Conservation (phyloP, 2,888 invertebrate genomes). For the Caenorhabditis wallacei region DNA sequence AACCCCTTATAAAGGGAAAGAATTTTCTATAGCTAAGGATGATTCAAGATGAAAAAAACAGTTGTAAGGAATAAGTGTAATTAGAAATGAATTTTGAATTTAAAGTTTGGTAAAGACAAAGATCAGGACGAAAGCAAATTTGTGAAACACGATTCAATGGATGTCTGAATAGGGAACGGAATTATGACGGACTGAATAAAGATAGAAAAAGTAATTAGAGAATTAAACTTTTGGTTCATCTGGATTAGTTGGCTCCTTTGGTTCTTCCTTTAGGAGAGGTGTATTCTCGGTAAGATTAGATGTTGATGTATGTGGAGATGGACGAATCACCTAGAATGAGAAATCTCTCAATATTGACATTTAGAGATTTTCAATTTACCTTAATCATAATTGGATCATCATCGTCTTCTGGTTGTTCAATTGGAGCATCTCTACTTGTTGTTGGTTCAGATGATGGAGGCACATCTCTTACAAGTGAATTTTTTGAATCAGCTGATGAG, state of each 20-base stretch:
- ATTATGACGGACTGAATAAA: constrained; percentile 33
- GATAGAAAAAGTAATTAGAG: background rate
- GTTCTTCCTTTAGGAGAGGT: constrained; percentile 71
- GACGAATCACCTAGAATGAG: constrained; percentile 74
- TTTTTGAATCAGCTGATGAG: constrained; percentile 76
- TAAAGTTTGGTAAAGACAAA: constrained; percentile 6
- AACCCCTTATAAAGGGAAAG: constrained; percentile 45
- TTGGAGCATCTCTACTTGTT: constrained; percentile 63
- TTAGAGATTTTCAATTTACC: constrained; percentile 68
- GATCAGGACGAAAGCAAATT: constrained; percentile 57
- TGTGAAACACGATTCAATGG: constrained; percentile 56
- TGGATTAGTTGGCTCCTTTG: constrained; percentile 17
- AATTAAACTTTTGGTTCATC: constrained; percentile 48
- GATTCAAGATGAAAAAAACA: background rate
- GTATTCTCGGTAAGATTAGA: constrained; percentile 72
- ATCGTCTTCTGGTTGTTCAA: constrained; percentile 80
- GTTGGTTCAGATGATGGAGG: constrained; percentile 43
- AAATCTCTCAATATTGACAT: background rate
- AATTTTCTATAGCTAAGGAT: constrained; percentile 7
- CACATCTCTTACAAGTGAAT: constrained; percentile 71
- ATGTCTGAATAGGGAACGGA: constrained; percentile 49
- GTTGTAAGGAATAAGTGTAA: constrained; percentile 3
- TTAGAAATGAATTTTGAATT: constrained; percentile 8
- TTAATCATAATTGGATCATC: constrained; percentile 83
- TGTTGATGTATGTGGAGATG: constrained; percentile 76